Evolutionary conservation across 2,797 vertebrate genomes (phyloP).

Genomic region (Malurus splendens): DNA sequence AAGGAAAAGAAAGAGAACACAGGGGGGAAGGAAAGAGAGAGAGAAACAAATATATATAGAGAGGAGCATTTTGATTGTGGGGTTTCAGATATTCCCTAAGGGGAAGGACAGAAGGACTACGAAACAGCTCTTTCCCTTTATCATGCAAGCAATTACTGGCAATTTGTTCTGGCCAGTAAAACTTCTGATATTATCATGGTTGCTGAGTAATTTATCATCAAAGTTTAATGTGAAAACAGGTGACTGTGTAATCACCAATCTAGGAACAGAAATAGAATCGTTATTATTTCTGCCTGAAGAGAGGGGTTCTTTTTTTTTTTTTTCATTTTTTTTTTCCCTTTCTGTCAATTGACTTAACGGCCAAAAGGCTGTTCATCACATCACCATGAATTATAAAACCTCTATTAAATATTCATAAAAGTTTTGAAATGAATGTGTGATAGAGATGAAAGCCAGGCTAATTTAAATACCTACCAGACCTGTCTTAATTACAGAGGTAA

Average conservation of each 20-base stretch:
- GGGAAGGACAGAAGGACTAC: constrained; percentile 53
- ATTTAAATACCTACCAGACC: constrained; percentile 81
- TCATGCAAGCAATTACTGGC: constrained; percentile 78
- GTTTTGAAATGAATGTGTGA: constrained; percentile 81
- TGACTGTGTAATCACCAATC: constrained; percentile 84
- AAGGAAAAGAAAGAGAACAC: background rate
- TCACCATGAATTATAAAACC: constrained; percentile 80
- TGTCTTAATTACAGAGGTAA: constrained; percentile 81
- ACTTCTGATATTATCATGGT: constrained; percentile 82
- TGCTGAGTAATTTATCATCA: constrained; percentile 83
- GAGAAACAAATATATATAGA: background rate
- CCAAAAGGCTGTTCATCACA: constrained; percentile 80
- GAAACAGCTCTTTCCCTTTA: constrained; percentile 69
- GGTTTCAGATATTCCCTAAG: constrained; percentile 31
- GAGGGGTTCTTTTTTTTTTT: constrained; percentile 21
- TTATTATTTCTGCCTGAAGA: constrained; percentile 81
- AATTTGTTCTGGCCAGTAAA: constrained; percentile 84
- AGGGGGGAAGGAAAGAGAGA: background rate
- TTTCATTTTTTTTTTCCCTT: background rate
- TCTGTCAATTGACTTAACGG: constrained; percentile 79
- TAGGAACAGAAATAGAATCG: constrained; percentile 80
- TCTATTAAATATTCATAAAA: constrained; percentile 84
- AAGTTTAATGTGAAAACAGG: constrained; percentile 83
- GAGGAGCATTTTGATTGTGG: background rate
- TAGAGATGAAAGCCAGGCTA: constrained; percentile 78